Conservation (phyloP, 2,113 vertebrate species). For the Suricata suricatta region DNA sequence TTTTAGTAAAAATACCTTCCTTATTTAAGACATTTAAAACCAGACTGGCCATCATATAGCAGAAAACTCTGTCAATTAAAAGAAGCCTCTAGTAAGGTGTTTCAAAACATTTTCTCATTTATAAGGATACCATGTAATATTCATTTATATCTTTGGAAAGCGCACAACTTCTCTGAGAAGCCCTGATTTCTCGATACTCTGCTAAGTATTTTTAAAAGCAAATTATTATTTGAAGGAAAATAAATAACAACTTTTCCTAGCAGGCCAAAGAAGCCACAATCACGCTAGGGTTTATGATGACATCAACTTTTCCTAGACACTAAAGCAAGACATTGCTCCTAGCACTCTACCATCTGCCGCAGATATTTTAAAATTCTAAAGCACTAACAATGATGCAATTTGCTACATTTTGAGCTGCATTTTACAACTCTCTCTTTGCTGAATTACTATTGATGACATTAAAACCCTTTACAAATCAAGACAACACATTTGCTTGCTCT, state of each 20-base stretch:
- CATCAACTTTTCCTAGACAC: slow-evolving; percentile 79
- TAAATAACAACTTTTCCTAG: slow-evolving; percentile 62
- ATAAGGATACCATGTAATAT: not conserved
- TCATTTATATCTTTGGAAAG: not conserved
- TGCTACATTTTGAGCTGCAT: slow-evolving; percentile 80
- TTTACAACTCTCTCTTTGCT: slow-evolving; percentile 78
- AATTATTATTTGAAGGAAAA: slow-evolving; percentile 63
- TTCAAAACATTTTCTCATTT: slow-evolving; percentile 29
- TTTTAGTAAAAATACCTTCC: not conserved
- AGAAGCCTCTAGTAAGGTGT: not conserved
- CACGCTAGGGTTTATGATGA: slow-evolving; percentile 77
- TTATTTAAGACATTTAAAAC: slow-evolving; percentile 32
- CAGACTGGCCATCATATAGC: not conserved
- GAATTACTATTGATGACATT: slow-evolving; percentile 83
- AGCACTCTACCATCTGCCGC: slow-evolving; percentile 79
- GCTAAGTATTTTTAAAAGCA: slow-evolving; percentile 61
- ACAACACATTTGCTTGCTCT: slow-evolving; percentile 76
- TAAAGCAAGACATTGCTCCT: slow-evolving; percentile 77
- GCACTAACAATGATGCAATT: slow-evolving; percentile 81
- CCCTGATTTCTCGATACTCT: slow-evolving; percentile 28
- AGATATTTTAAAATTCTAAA: slow-evolving; percentile 83
- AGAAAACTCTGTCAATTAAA: not conserved
- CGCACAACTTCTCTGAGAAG: slow-evolving; percentile 26
- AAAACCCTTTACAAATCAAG: slow-evolving; percentile 81
- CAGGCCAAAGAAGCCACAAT: slow-evolving; percentile 70